Conservation (phyloP, 1,140 invertebrate species). For the Sycobia sp. region DNA sequence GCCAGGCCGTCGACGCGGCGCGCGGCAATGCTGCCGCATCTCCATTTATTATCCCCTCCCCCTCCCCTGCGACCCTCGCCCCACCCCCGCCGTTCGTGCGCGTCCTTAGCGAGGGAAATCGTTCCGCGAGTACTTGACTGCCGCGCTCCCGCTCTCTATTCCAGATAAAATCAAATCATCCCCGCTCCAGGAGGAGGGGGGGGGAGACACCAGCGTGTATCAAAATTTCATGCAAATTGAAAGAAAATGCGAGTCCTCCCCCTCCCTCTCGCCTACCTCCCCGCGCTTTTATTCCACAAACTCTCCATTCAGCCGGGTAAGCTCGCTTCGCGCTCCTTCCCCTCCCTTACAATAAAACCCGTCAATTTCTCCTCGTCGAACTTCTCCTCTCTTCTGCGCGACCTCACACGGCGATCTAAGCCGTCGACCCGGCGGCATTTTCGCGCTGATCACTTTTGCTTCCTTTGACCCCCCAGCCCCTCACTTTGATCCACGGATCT, state of each 20-base stretch:
- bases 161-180: conserved; percentile 26
- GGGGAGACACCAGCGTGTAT: no score
- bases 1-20: neutral
- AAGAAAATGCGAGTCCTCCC: conserved; percentile 18
- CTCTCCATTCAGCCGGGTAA: no score
- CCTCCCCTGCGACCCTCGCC: conserved; percentile 3
- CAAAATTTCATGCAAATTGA: conserved; percentile 33
- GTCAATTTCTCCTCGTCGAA: conserved; percentile 18
- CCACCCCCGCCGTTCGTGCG: no score
- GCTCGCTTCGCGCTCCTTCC: neutral
- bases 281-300: no score
- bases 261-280: neutral
- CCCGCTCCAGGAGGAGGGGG: no score
- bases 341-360: conserved; percentile 7
- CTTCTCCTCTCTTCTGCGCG: conserved; percentile 1
- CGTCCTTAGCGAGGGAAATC: no score
- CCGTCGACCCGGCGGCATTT: no score
- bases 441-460: no score
- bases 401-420: neutral
- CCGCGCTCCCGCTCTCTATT: neutral
- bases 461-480: neutral
- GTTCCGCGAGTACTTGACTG: conserved; percentile 20
- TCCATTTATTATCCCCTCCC: conserved; percentile 30
- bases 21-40: neutral
- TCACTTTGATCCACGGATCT: conserved; percentile 3